Conservation (phyloP, 2,113 vertebrate species). For the Sinocyclocheilus anophthalmus region DNA sequence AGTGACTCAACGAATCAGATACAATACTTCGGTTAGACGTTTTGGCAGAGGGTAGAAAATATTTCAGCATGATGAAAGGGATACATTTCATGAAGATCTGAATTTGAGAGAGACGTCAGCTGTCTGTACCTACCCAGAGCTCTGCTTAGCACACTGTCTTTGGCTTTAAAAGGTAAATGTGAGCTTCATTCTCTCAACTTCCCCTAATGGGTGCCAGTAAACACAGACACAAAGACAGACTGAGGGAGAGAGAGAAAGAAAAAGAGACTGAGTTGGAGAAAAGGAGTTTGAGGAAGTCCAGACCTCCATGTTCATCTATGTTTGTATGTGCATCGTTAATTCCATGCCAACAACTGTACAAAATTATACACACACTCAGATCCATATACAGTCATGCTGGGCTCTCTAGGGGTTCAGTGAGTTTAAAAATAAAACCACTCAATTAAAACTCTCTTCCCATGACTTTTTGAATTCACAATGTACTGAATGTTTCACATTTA, state of each 20-base stretch:
- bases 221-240: conserved; percentile 15
- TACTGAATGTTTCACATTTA: neutral
- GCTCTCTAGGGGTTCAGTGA: conserved; percentile 8
- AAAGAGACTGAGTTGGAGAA: conserved; percentile 11
- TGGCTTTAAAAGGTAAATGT: conserved; percentile 63
- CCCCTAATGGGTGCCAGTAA: conserved; percentile 45
- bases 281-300: conserved; percentile 48
- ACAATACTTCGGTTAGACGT: neutral
- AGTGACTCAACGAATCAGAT: neutral
- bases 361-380: conserved; percentile 29
- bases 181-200: conserved; percentile 36
- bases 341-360: conserved; percentile 40
- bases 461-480: neutral
- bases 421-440: conserved; percentile 10
- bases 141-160: conserved; percentile 39
- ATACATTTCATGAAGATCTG: conserved; percentile 3
- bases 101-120: conserved; percentile 6
- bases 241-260: neutral
- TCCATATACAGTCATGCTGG: conserved; percentile 52
- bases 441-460: conserved; percentile 39
- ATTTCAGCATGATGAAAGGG: conserved; percentile 24
- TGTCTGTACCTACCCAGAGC: neutral
- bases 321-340: conserved; percentile 20
- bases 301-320: conserved; percentile 37
- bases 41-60: neutral